Evolutionary conservation across 2,888 invertebrate genomes (phyloP).

Genomic region (Drosophila subquinaria): DNA sequence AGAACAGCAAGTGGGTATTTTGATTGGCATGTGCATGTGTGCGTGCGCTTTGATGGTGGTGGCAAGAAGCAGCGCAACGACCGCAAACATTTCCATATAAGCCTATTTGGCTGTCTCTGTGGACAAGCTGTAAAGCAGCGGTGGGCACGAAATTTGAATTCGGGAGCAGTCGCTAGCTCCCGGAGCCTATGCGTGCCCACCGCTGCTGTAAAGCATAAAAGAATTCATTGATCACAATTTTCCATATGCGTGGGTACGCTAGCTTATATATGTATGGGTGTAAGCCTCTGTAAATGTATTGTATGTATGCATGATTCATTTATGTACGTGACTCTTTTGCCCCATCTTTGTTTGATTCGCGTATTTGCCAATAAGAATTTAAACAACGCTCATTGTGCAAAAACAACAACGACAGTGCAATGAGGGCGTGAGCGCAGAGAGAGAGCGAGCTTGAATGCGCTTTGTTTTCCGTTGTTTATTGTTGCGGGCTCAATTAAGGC

Average conservation of each 20-base stretch:
- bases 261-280: conserved; percentile 8
- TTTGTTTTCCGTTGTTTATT: conserved; percentile 45
- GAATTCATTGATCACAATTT: conserved; percentile 72
- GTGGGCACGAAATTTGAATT: no score
- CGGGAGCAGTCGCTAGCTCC: no score
- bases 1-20: conserved; percentile 72
- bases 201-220: conserved; percentile 52
- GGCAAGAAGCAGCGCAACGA: conserved; percentile 69
- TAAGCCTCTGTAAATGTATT: conserved; percentile 17
- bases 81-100: conserved; percentile 77
- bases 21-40: conserved; percentile 55
- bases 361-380: conserved; percentile 49
- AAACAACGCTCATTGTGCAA: conserved; percentile 63
- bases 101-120: conserved; percentile 51
- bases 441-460: conserved; percentile 25
- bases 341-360: conserved; percentile 58
- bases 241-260: conserved; percentile 35
- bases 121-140: conserved; percentile 50
- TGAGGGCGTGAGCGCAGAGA: conserved; percentile 14
- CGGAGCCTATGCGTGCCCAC: no score
- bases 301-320: conserved; percentile 64
- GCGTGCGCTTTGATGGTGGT: conserved; percentile 66
- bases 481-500: conserved; percentile 18
- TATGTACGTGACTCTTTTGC: conserved; percentile 28
- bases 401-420: conserved; percentile 14